Conservation (phyloP, 2,888 invertebrate genomes). For the Hartigia nigra region DNA sequence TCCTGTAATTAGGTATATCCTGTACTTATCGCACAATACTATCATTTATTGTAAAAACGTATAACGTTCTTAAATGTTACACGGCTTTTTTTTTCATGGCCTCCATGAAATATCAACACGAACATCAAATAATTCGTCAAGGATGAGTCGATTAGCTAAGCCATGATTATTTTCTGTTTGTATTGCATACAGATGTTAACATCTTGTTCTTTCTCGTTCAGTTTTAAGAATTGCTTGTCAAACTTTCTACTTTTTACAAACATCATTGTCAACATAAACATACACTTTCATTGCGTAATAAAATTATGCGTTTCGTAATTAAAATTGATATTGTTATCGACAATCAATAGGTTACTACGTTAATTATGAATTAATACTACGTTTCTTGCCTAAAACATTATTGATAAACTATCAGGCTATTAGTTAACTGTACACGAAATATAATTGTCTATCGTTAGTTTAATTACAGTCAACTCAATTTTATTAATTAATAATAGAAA, state of each 20-base stretch:
- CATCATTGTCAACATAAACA: background rate
- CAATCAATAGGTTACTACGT: background rate
- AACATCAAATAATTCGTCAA: background rate
- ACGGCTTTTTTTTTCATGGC: conserved; percentile 36
- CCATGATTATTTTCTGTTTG: background rate
- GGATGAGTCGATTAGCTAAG: background rate
- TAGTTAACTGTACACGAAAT: background rate
- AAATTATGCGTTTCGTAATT: background rate
- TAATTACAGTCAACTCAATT: background rate
- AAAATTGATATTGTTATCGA: background rate
- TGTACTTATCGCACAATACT: conserved; percentile 28
- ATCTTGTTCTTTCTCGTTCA: background rate
- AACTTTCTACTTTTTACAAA: background rate
- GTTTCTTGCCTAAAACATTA: background rate
- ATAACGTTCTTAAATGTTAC: conserved; percentile 22
- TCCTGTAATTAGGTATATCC: conserved; percentile 25
- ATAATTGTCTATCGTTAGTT: background rate
- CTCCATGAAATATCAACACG: conserved; percentile 25
- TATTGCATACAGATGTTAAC: background rate
- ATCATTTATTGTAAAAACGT: background rate
- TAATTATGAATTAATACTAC: background rate
- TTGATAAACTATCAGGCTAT: background rate
- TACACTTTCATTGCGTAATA: background rate
- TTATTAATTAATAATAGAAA: background rate
- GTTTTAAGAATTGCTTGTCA: background rate